Base-by-base conservation (phyloP, 2,797 vertebrate genomes). In the Heteromormyrus szaboi region DNA sequence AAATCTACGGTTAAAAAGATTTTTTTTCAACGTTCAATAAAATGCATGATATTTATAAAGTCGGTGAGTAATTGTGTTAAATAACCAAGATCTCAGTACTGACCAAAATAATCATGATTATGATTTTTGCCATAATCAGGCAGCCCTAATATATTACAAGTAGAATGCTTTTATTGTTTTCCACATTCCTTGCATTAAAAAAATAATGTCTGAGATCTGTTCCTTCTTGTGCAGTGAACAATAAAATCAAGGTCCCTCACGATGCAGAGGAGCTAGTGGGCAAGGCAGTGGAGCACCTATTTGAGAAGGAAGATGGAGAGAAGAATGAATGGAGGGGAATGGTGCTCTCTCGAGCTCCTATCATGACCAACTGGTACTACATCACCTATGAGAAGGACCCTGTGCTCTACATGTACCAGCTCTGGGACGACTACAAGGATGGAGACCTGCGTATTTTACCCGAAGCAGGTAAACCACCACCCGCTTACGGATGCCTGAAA, bases 351-450 rank as follows among this genome's bases (percentile, higher is more conserved):
- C 93, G 95, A 6, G 96, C 96, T n/a, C 96, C 96, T 90, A 94
- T 97, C 91, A 96, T 97, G 96, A 97, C 96, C 91, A 95, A 96
- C 93, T 97, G 96, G 96, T 97, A 97, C 92, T 97, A 96, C 93
- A 96, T 97, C 93, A 97, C 96, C 88, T 97, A 97, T 0, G 96
- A 97, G 94, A 97, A 96, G 91, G 96, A 97, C 93, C 96, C 96
- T 0, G 96, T 97, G 88, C 94, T 97, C 88, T 97, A 97, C 92
- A 97, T 97, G 96, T 97, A 97, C 92, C 96, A 97, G 93, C 94
- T 97, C 62, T 96, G 96, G 96, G 96, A 97, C 68, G 96, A 97
- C 92, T 97, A 96, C 89, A 96, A 96, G 90, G 96, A 96, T 19
- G 96, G 96, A 85, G 96, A 97, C 91, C 95, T 97, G 3, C 96